Conservation (phyloP, 2,888 invertebrate species). For the Ornithoptera priamus region DNA sequence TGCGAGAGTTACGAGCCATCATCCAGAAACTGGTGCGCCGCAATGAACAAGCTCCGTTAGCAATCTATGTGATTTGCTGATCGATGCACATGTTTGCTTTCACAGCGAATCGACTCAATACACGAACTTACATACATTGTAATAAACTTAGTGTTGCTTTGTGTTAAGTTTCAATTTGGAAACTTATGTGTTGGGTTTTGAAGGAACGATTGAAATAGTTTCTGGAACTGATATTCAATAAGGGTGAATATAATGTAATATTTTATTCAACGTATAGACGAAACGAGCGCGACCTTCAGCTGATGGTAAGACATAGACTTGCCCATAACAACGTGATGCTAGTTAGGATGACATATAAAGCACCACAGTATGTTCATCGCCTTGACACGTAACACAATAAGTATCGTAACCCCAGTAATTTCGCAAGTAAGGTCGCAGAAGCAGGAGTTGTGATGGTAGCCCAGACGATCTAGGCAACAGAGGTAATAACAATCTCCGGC, state of each 20-base stretch:
- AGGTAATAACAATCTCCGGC: no score
- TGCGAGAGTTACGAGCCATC: slow-evolving; percentile 18
- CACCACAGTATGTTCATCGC: no score
- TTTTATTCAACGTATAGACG: no score
- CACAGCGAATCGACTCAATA: background rate
- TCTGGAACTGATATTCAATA: background rate
- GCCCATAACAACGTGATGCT: no score
- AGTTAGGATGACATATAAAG: no score
- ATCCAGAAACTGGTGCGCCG: slow-evolving; percentile 7
- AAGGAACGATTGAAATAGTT: background rate
- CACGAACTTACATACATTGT: background rate
- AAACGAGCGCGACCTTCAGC: no score
- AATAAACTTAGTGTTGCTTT: slow-evolving; percentile 29
- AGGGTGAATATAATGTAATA: background rate
- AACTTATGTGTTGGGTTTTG: background rate
- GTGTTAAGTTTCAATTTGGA: background rate
- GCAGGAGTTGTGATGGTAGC: no score
- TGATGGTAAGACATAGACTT: no score
- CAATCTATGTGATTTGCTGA: slow-evolving; percentile 6
- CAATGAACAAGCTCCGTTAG: slow-evolving; percentile 6
- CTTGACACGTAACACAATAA: no score
- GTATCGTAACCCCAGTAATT: no score
- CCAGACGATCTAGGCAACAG: no score
- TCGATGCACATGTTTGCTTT: background rate
- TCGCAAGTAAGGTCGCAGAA: no score